These are phyloP conservation scores for Nothoprocta pentlandii DNA, from an alignment of 2,113 vertebrate genomes.

Conservation along the genomic window DNA sequence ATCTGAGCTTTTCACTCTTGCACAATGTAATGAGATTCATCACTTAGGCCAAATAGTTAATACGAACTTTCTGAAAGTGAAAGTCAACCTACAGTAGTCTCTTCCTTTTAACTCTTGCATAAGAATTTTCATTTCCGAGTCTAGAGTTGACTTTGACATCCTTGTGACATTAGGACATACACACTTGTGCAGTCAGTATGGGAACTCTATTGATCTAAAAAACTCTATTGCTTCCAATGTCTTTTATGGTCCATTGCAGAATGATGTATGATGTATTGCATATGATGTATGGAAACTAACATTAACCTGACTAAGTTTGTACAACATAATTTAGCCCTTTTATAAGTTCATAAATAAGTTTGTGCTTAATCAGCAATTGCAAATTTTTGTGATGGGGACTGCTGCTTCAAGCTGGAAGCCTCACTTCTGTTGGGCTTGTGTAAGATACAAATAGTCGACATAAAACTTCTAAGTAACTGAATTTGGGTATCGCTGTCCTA, in stretches of 20 bases:
- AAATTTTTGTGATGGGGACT: background rate
- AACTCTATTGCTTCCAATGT: background rate
- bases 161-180: accelerated
- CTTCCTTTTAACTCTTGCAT: background rate
- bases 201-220: background rate
- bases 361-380: background rate
- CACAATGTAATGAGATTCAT: background rate
- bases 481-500: accelerated
- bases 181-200: background rate
- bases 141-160: background rate
- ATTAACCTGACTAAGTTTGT: background rate
- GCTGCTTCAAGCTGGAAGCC: background rate
- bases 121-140: background rate
- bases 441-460: background rate
- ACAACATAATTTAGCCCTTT: background rate
- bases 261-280: background rate
- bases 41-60: background rate
- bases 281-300: background rate
- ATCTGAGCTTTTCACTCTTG: background rate
- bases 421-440: background rate
- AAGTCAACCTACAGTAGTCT: background rate
- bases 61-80: background rate
- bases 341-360: background rate
- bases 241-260: background rate
- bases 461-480: accelerated